These are phyloP conservation scores for Eurytoma adleriae DNA, from an alignment of 2,888 invertebrate species.

Conservation along the genomic window DNA sequence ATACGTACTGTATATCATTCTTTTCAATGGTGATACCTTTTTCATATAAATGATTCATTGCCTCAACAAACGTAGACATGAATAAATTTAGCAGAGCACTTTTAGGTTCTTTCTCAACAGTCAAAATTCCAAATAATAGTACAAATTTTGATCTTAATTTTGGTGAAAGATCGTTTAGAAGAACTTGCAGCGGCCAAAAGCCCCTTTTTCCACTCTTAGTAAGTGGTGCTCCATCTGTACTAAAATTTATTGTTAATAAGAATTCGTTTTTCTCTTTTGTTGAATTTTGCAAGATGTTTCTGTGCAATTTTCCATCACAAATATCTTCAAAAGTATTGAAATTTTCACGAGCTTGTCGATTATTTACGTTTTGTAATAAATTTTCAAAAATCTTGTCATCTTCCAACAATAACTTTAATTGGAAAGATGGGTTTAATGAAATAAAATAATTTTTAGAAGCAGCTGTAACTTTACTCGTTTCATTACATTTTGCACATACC, in stretches of 20 bases:
- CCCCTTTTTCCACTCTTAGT: conserved; percentile 18
- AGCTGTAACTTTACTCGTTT: no score
- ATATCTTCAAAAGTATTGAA: no score
- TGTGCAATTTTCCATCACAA: no score
- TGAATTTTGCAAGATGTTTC: no score
- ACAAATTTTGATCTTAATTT: conserved; percentile 29
- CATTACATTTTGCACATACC: no score
- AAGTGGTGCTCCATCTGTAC: conserved; percentile 30
- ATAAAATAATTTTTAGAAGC: no score
- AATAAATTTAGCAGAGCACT: conserved; percentile 32
- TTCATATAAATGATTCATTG: conserved; percentile 18
- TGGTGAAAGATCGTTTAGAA: conserved; percentile 32
- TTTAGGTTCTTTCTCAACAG: conserved; percentile 28
- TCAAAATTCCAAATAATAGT: conserved; percentile 20
- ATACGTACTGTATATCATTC: not conserved
- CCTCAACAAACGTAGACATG: conserved; percentile 8
- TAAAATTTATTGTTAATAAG: not conserved
- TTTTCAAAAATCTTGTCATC: no score
- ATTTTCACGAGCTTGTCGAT: no score
- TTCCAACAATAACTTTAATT: no score
- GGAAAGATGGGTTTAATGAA: no score
- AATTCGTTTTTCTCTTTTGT: not conserved
- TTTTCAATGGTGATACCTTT: not conserved
- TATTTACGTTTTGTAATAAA: no score
- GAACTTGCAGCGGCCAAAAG: conserved; percentile 22